Base-by-base conservation (phyloP, 2,888 invertebrate genomes). In the Meteorus colon region DNA sequence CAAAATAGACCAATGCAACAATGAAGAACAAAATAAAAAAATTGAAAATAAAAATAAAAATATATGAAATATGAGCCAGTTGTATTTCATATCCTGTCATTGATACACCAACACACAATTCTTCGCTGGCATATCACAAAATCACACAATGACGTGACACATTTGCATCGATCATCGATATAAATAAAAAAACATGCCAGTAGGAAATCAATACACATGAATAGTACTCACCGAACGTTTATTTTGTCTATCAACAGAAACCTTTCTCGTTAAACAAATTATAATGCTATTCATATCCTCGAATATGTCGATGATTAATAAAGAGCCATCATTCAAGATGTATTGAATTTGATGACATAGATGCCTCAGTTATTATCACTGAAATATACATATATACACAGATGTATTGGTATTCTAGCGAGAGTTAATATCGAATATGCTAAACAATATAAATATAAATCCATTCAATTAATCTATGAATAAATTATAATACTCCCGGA, bases 401-500 rank as follows among this genome's bases (percentile, higher is more conserved):
- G 8, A 24, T 8, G 2, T 19, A 55, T 55, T n/a, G 2, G 10
- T 19, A 19, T 74, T 72, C 70, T 67, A 66, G 31, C 45, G 45
- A 48, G 34, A 48, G 66, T n/a, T 27, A 48, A 72, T 51, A 60
- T 37, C 63, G 29, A 66, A 70, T 72, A 67, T 34, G 24, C 31
- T 19, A 48, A 41, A 67, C 41, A 27, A 67, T 41, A 67, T 55
- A 24, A 55, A 55, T 55, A 55, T 55, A 71, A 55, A 65, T 74
- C 60, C 66, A 74, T 76, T 76, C 79, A 76, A 77, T 74, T 74
- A 75, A 77, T 73, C 70, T 65, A 65, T 70, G 76, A 76, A 79
- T 77, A 77, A 76, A 79, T 79, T 79, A 74, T 74, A 79, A 79
- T 77, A 60, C 72, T 72, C 76, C 79, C 77, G 77, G 75, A 79